Evolutionary conservation across 2,113 vertebrate species (phyloP).

Genomic region (Megaptera novaeangliae): DNA sequence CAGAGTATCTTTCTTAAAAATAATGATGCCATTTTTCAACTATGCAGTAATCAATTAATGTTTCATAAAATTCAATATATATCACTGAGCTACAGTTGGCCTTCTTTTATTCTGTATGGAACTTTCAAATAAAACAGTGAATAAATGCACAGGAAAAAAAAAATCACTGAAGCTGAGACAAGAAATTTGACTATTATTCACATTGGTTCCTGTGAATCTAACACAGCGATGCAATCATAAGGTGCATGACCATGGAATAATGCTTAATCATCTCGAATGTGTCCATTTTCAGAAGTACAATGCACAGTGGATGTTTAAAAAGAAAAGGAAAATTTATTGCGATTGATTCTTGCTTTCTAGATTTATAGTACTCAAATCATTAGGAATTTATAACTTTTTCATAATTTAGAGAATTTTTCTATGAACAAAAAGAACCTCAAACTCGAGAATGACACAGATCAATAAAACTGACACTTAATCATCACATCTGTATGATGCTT

Average conservation of each 20-base stretch:
- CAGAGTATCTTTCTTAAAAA: background rate
- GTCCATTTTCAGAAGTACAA: background rate
- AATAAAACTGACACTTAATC: background rate
- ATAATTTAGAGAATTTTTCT: background rate
- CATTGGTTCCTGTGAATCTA: rapidly evolving
- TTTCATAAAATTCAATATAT: background rate
- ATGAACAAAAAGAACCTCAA: background rate
- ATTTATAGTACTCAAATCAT: background rate
- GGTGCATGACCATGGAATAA: rapidly evolving
- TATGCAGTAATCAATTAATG: background rate
- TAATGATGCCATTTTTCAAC: background rate
- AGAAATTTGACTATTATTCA: background rate
- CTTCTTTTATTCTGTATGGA: too few relatives aligned
- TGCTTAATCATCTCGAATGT: rapidly evolving
- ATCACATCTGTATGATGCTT: background rate
- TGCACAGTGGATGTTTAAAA: background rate
- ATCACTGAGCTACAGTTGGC: background rate
- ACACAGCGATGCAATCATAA: rapidly evolving
- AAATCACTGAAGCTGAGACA: background rate
- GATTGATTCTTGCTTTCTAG: background rate
- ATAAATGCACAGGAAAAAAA: background rate
- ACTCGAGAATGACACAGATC: background rate
- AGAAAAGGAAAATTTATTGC: background rate
- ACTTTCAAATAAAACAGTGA: background rate
- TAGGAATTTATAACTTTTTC: background rate